Base-by-base conservation (phyloP, 2,113 vertebrate species). In the Zapornia atra region DNA sequence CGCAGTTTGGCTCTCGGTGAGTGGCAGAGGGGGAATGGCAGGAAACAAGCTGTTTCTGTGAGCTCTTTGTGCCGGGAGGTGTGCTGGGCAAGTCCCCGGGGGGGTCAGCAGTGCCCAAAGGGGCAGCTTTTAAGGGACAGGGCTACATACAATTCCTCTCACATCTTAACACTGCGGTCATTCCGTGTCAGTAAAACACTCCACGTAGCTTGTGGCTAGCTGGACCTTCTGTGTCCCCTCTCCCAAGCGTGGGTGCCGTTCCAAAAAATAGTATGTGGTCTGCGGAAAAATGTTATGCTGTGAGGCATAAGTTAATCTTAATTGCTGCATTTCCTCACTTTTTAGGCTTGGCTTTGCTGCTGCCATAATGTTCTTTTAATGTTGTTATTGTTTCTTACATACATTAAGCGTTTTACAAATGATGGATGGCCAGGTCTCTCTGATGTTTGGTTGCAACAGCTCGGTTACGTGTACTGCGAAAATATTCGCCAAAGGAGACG, bases 301-400 rank as follows among this genome's bases (percentile, higher is more conserved):
- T 15, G 54, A 87, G 92, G 70, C 83, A 51, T 70, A 91, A 91
- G n/a, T 94, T 92, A 76, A 83, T 82, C 66, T 88, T 94, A 92
- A 95, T 95, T 84, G 88, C 92, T 71, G 64, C 5, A 0, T 90
- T 96, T 94, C 82, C 84, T 96, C 71, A 29, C 61, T 77, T 91
- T 91, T 87, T 73, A 76, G 85, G 73, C 90, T 94, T 86, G 94
- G 89, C 86, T 94, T 95, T 87, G 84, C 92, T 65, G n/a, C 73
- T 79, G 89, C 77, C 7, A 3, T 95, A 93, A 94, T 92, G 80
- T 70, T 82, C 94, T 94, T 95, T 94, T 94, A 96, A 94, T 91
- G 92, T 73, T 88, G 61, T 95, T 96, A 79, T 85, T 89, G 83
- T 89, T 95, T 85, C 91, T 87, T 82, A 57, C 40, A 19, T 70